Evolutionary conservation across 1,140 invertebrate genomes (phyloP).

Genomic region (Sycophila sp.): DNA sequence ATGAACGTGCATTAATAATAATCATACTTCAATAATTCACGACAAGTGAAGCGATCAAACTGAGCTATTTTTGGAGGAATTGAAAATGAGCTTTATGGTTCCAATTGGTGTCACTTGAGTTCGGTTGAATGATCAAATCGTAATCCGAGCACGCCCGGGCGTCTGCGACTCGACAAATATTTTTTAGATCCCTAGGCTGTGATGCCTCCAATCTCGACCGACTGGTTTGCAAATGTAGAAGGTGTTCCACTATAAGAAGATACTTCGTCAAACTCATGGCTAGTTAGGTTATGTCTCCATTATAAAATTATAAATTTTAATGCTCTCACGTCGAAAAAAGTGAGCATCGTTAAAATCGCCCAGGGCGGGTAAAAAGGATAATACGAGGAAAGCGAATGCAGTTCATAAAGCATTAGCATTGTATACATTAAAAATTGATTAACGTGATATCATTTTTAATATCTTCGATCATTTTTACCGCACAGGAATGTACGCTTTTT

Average conservation of each 20-base stretch:
- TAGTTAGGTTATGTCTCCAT: background rate
- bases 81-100: background rate
- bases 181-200: background rate
- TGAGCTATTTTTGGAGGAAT: background rate
- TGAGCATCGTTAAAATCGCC: too few relatives aligned
- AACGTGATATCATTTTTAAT: too few relatives aligned
- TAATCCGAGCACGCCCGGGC: background rate
- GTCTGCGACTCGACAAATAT: background rate
- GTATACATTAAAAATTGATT: too few relatives aligned
- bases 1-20: background rate
- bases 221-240: background rate
- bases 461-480: too few relatives aligned
- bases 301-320: constrained; percentile 8
- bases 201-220: background rate
- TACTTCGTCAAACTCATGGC: constrained; percentile 7
- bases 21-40: background rate
- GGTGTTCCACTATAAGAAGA: constrained; percentile 19
- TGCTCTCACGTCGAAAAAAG: background rate
- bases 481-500: too few relatives aligned
- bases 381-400: too few relatives aligned
- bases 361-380: too few relatives aligned
- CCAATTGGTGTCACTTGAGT: background rate
- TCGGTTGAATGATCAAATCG: background rate
- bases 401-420: too few relatives aligned
- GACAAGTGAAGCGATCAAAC: background rate